A percentile compares a stretch with the other conserved stretches of the same genome.
phyloP scores from a whole-genome alignment of 2,797 vertebrate genomes.

The Pseudotriccus pelzelni region DNA sequence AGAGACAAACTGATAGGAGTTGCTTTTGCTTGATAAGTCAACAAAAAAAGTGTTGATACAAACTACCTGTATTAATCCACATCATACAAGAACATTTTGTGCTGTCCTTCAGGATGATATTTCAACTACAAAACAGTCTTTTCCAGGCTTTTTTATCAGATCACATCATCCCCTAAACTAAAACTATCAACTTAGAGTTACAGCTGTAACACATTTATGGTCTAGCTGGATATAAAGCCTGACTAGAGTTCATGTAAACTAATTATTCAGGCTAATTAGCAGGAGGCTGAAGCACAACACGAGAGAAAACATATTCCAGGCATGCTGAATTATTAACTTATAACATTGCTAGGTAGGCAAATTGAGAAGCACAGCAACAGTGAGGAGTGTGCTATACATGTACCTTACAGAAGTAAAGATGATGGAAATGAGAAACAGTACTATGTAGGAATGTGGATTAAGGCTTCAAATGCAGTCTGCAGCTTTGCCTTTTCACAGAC shows the following conservation, averaged over 20 bases:
- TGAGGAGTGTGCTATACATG: background rate
- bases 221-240: background rate
- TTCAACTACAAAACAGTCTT: background rate
- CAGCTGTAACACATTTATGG: background rate
- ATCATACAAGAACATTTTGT: background rate
- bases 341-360: background rate
- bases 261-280: slow-evolving; percentile 28
- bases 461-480: background rate
- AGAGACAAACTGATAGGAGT: background rate
- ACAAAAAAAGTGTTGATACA: background rate
- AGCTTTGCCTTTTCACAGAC: background rate
- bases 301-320: background rate
- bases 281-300: background rate
- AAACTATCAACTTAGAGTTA: background rate
- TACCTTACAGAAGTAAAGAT: background rate
- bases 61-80: background rate
- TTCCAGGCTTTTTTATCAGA: background rate
- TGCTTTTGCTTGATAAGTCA: background rate
- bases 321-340: background rate
- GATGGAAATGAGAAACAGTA: background rate
- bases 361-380: background rate
- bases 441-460: background rate
- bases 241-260: background rate
- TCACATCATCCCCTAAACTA: background rate
- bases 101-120: background rate